Percentiles rank a stretch among this genome's conserved stretches.
Evolutionary conservation across 2,888 invertebrate genomes (phyloP).

Genomic region (Adineta ricciae): DNA sequence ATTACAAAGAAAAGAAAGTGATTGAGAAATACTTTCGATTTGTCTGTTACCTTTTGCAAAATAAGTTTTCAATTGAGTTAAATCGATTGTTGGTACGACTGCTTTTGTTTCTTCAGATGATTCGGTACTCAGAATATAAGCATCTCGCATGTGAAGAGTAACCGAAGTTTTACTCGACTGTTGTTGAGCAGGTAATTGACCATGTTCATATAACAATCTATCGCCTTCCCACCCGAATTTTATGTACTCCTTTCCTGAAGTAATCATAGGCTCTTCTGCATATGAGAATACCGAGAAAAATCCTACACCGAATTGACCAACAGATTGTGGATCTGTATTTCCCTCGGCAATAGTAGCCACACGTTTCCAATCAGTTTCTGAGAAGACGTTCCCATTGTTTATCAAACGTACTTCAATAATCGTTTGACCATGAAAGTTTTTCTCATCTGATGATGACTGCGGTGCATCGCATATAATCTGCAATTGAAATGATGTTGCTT

Average conservation of each 20-base stretch:
- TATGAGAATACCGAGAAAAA: background rate
- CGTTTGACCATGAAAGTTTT: too few relatives aligned
- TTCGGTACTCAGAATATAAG: background rate
- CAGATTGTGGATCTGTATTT: too few relatives aligned
- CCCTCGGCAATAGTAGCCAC: too few relatives aligned
- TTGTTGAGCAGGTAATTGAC: background rate
- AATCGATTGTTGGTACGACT: background rate
- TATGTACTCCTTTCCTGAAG: background rate
- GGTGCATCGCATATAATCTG: too few relatives aligned
- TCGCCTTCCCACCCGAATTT: background rate
- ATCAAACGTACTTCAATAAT: too few relatives aligned
- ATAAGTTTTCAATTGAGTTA: background rate
- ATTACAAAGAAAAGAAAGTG: background rate
- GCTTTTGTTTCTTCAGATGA: background rate
- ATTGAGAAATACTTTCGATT: background rate
- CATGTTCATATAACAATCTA: background rate
- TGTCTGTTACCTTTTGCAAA: background rate
- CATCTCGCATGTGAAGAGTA: background rate
- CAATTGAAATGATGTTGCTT: too few relatives aligned
- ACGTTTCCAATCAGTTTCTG: too few relatives aligned
- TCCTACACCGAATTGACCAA: constrained; percentile 1
- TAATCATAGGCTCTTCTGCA: background rate
- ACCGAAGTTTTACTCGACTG: background rate
- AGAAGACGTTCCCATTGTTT: too few relatives aligned
- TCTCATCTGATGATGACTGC: too few relatives aligned